phyloP scores from a whole-genome alignment of 2,113 vertebrate genomes.

The Lepisosteus osseus region DNA sequence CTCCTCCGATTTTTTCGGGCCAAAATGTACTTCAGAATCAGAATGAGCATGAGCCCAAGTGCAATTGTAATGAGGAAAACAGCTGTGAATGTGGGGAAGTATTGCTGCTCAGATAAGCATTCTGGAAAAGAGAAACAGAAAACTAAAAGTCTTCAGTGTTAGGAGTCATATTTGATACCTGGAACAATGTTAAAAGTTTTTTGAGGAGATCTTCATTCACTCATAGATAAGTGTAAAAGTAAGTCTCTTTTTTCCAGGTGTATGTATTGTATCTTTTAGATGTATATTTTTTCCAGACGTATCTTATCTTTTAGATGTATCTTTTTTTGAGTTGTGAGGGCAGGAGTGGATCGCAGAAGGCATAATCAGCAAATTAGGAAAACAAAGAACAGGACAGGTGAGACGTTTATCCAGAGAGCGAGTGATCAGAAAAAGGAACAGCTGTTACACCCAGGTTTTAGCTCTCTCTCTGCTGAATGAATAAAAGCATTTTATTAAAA shows the following conservation, averaged over 20 bases:
- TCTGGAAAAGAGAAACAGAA: conserved; percentile 64
- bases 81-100: conserved; percentile 86
- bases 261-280: not conserved
- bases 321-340: no score
- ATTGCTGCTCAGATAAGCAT: conserved; percentile 73
- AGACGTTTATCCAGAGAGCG: no score
- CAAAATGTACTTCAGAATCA: conserved; percentile 78
- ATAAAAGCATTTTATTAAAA: no score
- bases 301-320: no score
- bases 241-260: not conserved
- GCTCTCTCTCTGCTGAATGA: no score
- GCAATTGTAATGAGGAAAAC: conserved; percentile 88
- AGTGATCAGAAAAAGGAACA: no score
- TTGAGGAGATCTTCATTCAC: not conserved
- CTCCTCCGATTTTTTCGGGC: conserved; percentile 67
- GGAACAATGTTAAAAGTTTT: not conserved
- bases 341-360: no score
- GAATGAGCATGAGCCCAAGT: conserved; percentile 82
- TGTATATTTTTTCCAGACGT: no score
- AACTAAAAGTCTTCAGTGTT: conserved; percentile 4
- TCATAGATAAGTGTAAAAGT: not conserved
- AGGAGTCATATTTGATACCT: no score
- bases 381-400: no score
- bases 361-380: no score
- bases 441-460: no score